Percentiles rank a stretch among this genome's conserved stretches.
phyloP scores from a whole-genome alignment of 2,888 invertebrate species.

The Omphaloscelis lunosa region DNA sequence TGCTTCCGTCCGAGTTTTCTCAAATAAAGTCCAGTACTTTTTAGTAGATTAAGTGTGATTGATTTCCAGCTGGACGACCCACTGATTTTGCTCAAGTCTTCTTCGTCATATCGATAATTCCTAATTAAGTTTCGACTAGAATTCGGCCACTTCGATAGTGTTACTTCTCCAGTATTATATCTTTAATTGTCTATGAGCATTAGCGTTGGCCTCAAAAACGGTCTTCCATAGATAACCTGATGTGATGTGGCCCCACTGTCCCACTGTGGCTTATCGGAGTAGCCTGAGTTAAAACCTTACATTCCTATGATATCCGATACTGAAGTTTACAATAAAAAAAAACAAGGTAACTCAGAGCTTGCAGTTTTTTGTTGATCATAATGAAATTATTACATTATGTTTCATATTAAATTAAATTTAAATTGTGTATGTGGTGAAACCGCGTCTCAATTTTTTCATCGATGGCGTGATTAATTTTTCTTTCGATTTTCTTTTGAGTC shows the following conservation, averaged over 20 bases:
- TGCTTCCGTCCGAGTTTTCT: not conserved
- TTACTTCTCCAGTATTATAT: too few species aligned
- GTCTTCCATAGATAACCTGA: too few species aligned
- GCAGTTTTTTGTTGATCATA: not conserved
- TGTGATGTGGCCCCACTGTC: too few species aligned
- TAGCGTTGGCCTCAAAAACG: too few species aligned
- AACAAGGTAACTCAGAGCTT: too few species aligned
- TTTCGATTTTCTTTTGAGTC: not conserved
- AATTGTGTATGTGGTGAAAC: not conserved
- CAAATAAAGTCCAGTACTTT: not conserved
- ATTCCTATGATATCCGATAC: too few species aligned
- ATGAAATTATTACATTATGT: not conserved
- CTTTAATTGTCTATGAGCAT: too few species aligned
- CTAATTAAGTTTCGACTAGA: not conserved
- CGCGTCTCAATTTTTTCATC: too few species aligned
- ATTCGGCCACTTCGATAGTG: not conserved
- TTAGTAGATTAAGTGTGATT: conserved; percentile 10
- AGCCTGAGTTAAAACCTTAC: too few species aligned
- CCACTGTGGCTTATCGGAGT: too few species aligned
- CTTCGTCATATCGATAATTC: not conserved
- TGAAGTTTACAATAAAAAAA: too few species aligned
- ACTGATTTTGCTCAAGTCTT: not conserved
- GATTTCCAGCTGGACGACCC: not conserved
- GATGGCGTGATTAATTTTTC: not conserved
- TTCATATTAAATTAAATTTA: not conserved